Base-by-base conservation (phyloP, 2,888 invertebrate genomes). In the Trachelus tabidus region DNA sequence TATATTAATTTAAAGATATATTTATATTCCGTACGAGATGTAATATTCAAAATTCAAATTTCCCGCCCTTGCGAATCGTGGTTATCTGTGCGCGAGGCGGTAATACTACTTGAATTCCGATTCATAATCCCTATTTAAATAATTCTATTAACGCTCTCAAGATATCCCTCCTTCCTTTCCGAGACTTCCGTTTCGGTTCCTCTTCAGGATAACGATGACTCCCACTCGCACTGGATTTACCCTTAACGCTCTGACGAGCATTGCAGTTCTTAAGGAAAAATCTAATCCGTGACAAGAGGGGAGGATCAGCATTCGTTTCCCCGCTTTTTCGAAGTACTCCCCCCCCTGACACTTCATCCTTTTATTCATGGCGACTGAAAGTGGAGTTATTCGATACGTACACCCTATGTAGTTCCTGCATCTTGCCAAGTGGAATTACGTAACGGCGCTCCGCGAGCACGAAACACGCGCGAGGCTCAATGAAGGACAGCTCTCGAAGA, bases 111-210 rank as follows among this genome's bases (percentile, higher is more conserved):
- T 56, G 56, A 23, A 56, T 56, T 23, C 23, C 56, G 23, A 56
- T 56, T 56, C 56, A 23, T 75, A 75, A n/a, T 31, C 33, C 35
- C 11, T n/a, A 33, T 75, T 56, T 56, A 33, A 56, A 56, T 74
- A 74, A 74, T 74, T 74, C n/a, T 11, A 74, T 74, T 74, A 74
- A 37, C 34, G 11, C 34, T 37, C 34, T 37, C 12, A n/a, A 56
- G 56, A 56, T 56, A 35, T 35, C 35, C 35, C 23, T 15, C 56
- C 23, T 23, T 56, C 23, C 23, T 23, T 56, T 56, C 0, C 23
- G 56, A 56, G 23, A 56, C 23, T 56, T 23, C 23, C 56, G 23
- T 9, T 56, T 23, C 23, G 1, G 9, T 56, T 56, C 23, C 23
- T 56, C 56, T 56, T 56, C 23, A 0, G 56, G 56, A 56, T 56